phyloP scores from a whole-genome alignment of 1,140 invertebrate species.

The Drosophila pseudoobscura region DNA sequence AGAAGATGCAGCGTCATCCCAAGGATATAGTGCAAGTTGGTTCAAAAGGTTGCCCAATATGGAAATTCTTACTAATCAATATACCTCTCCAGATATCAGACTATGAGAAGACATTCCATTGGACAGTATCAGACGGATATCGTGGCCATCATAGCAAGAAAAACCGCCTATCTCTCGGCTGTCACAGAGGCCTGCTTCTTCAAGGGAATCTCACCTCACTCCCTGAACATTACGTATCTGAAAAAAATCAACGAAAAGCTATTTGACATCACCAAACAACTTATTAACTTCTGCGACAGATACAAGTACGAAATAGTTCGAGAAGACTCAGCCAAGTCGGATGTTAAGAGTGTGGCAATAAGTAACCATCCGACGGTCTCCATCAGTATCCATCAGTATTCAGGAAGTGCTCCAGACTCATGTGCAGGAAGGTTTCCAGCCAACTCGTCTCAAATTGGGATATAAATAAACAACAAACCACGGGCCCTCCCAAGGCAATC shows the following conservation, averaged over 20 bases:
- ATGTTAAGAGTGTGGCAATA: not conserved
- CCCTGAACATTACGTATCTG: slow-evolving; percentile 15
- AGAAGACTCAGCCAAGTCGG: not conserved
- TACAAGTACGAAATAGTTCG: slow-evolving; percentile 25
- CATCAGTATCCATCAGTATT: slow-evolving; percentile 5
- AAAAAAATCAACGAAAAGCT: slow-evolving; percentile 19
- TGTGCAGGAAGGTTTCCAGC: slow-evolving; percentile 6
- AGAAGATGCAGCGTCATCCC: slow-evolving; percentile 28
- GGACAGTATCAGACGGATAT: not conserved
- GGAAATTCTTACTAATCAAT: not conserved
- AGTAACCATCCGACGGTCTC: not conserved
- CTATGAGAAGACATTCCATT: slow-evolving; percentile 17
- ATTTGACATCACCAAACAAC: slow-evolving; percentile 20
- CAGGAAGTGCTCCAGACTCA: slow-evolving; percentile 5
- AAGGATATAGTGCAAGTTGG: slow-evolving; percentile 30
- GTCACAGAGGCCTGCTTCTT: slow-evolving; percentile 23
- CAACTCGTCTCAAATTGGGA: slow-evolving; percentile 14
- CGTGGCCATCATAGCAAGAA: slow-evolving; percentile 17
- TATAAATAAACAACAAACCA: slow-evolving; percentile 84
- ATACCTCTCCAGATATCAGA: slow-evolving; percentile 20
- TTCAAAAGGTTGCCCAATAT: too few species aligned
- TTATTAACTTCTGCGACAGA: slow-evolving; percentile 44
- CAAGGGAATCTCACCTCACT: slow-evolving; percentile 11
- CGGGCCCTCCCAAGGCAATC: slow-evolving; percentile 88
- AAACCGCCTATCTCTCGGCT: slow-evolving; percentile 15